These are phyloP conservation scores for Hedya salicella DNA, from an alignment of 2,888 invertebrate genomes.

Conservation along the genomic window DNA sequence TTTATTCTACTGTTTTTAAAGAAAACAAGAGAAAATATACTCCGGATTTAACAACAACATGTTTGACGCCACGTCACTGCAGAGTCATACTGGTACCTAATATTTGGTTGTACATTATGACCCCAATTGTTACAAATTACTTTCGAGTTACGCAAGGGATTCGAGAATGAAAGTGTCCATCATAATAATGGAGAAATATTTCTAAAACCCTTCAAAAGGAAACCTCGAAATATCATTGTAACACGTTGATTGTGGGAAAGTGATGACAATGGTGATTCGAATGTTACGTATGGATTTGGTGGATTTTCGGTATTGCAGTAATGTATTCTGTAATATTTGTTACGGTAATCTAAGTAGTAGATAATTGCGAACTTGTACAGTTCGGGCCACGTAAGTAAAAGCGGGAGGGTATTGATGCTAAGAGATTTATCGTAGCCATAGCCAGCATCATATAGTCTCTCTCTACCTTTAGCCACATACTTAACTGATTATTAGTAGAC, in stretches of 20 bases:
- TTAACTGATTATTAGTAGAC: too few relatives aligned
- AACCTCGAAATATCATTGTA: conserved; percentile 11
- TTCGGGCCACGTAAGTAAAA: neutral
- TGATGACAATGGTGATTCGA: conserved; percentile 16
- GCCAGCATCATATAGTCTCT: too few relatives aligned
- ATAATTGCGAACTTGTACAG: neutral
- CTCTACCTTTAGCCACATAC: too few relatives aligned
- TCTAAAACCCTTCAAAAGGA: conserved; percentile 21
- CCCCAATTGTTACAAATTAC: conserved; percentile 21
- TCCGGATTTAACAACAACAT: too few relatives aligned
- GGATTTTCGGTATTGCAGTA: conserved; percentile 4
- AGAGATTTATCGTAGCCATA: too few relatives aligned
- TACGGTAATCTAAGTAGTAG: neutral
- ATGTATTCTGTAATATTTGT: neutral
- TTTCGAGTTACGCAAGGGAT: conserved; percentile 14
- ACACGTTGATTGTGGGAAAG: conserved; percentile 30
- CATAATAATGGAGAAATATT: conserved; percentile 14
- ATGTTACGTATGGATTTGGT: conserved; percentile 24
- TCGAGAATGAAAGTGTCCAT: conserved; percentile 29
- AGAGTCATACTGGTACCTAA: neutral
- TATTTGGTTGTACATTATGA: conserved; percentile 8
- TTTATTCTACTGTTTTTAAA: too few relatives aligned
- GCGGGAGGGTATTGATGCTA: too few relatives aligned
- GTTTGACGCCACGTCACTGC: too few relatives aligned
- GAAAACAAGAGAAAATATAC: too few relatives aligned